Percentiles rank a stretch among this genome's conserved stretches.
phyloP scores from a whole-genome alignment of 2,113 vertebrate genomes.

The Phyllopteryx taeniolatus region DNA sequence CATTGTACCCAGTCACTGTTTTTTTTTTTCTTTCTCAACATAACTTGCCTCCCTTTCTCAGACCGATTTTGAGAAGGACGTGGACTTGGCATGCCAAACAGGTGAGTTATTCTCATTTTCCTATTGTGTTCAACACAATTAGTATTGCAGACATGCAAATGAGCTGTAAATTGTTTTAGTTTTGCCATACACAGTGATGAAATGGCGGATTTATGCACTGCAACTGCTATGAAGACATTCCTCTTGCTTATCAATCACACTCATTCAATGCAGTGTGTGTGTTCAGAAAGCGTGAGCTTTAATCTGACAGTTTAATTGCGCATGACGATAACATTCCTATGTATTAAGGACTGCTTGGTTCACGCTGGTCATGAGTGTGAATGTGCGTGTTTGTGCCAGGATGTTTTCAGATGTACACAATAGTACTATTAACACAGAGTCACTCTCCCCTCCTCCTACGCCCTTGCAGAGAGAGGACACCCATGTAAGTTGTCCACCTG shows the following conservation, averaged over 20 bases:
- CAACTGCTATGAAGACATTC: conserved; percentile 39
- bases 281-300: conserved; percentile 43
- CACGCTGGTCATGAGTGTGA: conserved; percentile 8
- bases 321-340: conserved; percentile 52
- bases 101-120: conserved; percentile 72
- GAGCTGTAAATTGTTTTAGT: conserved; percentile 16
- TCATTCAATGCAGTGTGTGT: conserved; percentile 44
- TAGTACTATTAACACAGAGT: conserved; percentile 58
- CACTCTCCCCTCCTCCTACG: conserved; percentile 49
- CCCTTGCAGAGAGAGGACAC: conserved; percentile 78
- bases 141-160: conserved; percentile 20
- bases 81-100: conserved; percentile 98
- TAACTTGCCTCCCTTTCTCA: conserved; percentile 64
- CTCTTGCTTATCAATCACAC: conserved; percentile 56
- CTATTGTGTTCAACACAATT: conserved; percentile 22
- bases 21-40: conserved; percentile 24
- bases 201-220: conserved; percentile 41
- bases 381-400: conserved; percentile 6
- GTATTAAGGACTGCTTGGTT: conserved; percentile 40
- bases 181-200: conserved; percentile 25
- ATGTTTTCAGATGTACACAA: conserved; percentile 29
- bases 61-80: conserved; percentile 99
- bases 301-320: conserved; percentile 57
- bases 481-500: conserved; percentile 76
- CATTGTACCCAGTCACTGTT: conserved; percentile 16